A percentile compares a stretch with the other conserved stretches of the same genome.
phyloP scores from a whole-genome alignment of 2,888 invertebrate species.

The Tetheella fluctuosa region DNA sequence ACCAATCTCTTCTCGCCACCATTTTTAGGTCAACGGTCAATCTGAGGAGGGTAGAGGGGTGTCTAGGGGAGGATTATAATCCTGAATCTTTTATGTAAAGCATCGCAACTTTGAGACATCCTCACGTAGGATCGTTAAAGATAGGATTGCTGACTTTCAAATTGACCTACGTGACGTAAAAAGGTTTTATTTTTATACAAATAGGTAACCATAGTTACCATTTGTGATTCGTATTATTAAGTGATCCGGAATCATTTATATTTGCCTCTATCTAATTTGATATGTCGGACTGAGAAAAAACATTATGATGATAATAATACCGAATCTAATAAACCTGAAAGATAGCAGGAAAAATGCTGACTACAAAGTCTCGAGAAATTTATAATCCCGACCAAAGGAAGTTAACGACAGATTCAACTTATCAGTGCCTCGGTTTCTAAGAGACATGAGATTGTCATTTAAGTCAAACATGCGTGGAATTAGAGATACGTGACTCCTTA shows the following conservation, averaged over 20 bases:
- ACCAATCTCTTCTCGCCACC: neutral
- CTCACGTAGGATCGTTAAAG: slow-evolving; percentile 12
- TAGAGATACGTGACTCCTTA: slow-evolving; percentile 38
- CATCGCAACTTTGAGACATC: slow-evolving; percentile 6
- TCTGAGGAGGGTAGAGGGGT: neutral
- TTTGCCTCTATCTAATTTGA: too few relatives aligned
- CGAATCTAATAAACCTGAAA: neutral
- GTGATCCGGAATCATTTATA: neutral
- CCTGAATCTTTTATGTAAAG: slow-evolving; percentile 13
- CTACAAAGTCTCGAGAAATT: slow-evolving; percentile 5
- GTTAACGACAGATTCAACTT: slow-evolving; percentile 31
- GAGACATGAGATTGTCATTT: slow-evolving; percentile 39
- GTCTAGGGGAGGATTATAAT: slow-evolving; percentile 3
- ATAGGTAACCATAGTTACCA: neutral
- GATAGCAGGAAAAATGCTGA: neutral
- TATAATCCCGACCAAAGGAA: slow-evolving; percentile 17
- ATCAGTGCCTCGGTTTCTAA: slow-evolving; percentile 34
- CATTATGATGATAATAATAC: neutral
- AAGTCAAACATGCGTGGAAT: slow-evolving; percentile 40
- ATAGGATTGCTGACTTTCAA: slow-evolving; percentile 12
- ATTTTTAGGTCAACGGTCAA: slow-evolving; percentile 5
- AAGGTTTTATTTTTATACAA: neutral
- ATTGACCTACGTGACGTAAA: slow-evolving; percentile 10
- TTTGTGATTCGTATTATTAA: neutral
- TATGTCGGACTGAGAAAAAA: too few relatives aligned